Evolutionary conservation across 2,888 invertebrate species (phyloP).

Genomic region (Calameuta filiformis): DNA sequence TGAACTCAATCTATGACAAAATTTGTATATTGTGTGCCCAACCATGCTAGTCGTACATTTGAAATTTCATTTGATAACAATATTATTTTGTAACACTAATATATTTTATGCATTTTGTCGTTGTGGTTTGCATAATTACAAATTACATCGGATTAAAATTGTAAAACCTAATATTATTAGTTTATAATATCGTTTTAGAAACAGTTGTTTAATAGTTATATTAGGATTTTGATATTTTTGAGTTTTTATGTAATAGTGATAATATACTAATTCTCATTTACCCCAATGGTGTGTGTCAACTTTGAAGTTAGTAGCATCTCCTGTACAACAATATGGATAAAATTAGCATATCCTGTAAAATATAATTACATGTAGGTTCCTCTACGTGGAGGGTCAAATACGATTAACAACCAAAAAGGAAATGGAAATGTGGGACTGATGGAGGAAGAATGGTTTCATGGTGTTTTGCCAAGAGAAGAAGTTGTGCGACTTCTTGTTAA

Average conservation of each 20-base stretch:
- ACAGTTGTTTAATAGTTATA: background rate
- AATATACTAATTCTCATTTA: background rate
- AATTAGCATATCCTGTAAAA: background rate
- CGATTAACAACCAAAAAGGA: slow-evolving; percentile 50
- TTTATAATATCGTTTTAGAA: background rate
- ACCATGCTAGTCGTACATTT: background rate
- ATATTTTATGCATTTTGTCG: background rate
- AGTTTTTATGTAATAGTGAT: background rate
- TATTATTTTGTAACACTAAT: background rate
- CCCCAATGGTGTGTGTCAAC: background rate
- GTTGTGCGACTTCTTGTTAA: slow-evolving; percentile 90
- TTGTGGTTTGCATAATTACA: background rate
- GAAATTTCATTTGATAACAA: background rate
- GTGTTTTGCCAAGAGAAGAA: slow-evolving; percentile 94
- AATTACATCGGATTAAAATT: background rate
- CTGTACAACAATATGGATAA: background rate
- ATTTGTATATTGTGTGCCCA: background rate
- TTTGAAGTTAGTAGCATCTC: background rate
- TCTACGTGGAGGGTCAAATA: slow-evolving; percentile 51
- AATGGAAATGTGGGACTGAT: slow-evolving; percentile 77
- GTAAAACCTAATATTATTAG: background rate
- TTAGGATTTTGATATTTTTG: background rate
- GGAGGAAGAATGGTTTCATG: slow-evolving; percentile 98
- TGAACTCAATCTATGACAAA: background rate
- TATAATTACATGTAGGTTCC: slow-evolving; percentile 44